Evolutionary conservation across 2,888 invertebrate species (phyloP), one percentile per base, ranked within the genome.

Genomic region (Hemithea aestivaria): DNA sequence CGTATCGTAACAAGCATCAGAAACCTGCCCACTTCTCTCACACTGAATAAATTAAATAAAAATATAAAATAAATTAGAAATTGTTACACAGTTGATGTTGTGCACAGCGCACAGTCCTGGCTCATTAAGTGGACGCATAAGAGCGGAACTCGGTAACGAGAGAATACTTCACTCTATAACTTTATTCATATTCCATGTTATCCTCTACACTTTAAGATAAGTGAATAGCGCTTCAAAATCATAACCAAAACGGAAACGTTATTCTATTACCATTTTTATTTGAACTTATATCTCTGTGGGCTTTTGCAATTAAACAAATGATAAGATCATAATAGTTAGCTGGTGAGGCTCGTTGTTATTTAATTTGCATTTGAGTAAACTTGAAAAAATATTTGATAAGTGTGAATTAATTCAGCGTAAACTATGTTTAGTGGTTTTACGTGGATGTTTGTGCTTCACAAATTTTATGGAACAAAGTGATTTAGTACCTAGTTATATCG

Each of bases 21-120:
- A 66, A 68, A 73, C 79, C 70, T 74, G 74, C 76, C 66, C 73
- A 77, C 79, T 81, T 71, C 77, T 73, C 76, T 80, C 79, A 70
- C 78, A 67, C 73, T 67, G 83, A 80, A 83, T 84, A 81, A 84
- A 83, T 84, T 82, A 82, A 81, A 81, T 78, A 77, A 83, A 81
- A 72, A 73, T 73, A 76, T 78, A 73, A 81, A 82, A 82, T 80
- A 79, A 79, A 78, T 80, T 78, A 77, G 75, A 76, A 73, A 72
- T 68, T 72, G 66, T 66, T 58, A 57, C 65, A 57, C 52, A 53
- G 66, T 51, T 48, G 56, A 55, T 53, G 49, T 52, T 60, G 58
- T 47, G 32, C 39, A 40, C 43, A 59, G 58, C 48, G 32, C 39
- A 40, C 43, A 35, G 43, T 53, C 56, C 56, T 55, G 60, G 61